Conservation (phyloP, 1,140 invertebrate species). For the Cyclina sinensis region DNA sequence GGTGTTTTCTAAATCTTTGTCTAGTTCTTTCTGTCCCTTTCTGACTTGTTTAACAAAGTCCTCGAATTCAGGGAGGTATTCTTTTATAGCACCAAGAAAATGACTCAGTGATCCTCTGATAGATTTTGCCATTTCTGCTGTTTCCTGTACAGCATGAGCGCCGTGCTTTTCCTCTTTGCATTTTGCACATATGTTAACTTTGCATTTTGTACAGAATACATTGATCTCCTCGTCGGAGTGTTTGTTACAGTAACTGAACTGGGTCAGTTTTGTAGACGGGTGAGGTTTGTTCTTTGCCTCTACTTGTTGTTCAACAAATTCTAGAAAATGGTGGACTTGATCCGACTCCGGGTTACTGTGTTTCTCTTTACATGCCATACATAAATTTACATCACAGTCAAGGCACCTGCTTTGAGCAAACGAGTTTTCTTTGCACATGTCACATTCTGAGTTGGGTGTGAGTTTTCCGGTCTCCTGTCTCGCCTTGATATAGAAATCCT, state of each 20-base stretch:
- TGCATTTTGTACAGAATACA: conserved; percentile 73
- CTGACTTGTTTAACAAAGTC: conserved; percentile 71
- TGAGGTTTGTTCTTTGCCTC: background rate
- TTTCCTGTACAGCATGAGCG: conserved; percentile 71
- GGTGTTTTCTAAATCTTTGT: conserved; percentile 67
- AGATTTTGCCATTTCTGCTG: conserved; percentile 68
- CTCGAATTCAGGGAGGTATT: conserved; percentile 73
- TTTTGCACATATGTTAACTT: conserved; percentile 70
- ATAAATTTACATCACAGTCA: conserved; percentile 62
- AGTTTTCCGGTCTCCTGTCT: conserved; percentile 33
- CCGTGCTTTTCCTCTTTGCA: conserved; percentile 75
- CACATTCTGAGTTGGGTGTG: conserved; percentile 44
- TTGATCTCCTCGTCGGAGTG: conserved; percentile 68
- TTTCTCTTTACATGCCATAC: conserved; percentile 42
- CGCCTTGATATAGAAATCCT: conserved; percentile 55
- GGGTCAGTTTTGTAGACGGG: conserved; percentile 63
- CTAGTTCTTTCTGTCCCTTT: conserved; percentile 66
- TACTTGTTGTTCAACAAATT: conserved; percentile 32
- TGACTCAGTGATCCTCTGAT: conserved; percentile 69
- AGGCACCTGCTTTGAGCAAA: conserved; percentile 41
- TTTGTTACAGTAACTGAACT: conserved; percentile 69
- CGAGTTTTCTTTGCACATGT: conserved; percentile 38
- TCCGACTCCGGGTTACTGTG: conserved; percentile 49
- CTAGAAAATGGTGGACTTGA: conserved; percentile 60
- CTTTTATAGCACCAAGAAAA: conserved; percentile 74